phyloP scores from a whole-genome alignment of 1,140 invertebrate genomes.

The Trichonephila clavata region DNA sequence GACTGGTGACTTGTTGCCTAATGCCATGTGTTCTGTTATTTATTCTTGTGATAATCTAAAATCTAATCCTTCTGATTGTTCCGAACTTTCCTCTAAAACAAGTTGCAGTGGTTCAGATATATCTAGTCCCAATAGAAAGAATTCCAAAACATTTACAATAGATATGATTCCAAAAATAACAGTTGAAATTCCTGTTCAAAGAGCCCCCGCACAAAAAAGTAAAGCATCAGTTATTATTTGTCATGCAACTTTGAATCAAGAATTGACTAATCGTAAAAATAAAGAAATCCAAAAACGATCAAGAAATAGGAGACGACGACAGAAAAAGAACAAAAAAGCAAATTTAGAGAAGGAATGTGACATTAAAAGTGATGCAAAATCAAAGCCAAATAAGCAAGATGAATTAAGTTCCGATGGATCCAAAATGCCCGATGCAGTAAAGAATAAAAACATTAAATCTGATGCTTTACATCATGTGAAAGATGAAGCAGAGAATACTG shows the following conservation, averaged over 20 bases:
- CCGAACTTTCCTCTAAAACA: no score
- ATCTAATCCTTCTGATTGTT: no score
- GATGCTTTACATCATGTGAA: slow-evolving; percentile 5
- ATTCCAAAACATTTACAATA: no score
- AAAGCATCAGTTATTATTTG: not conserved
- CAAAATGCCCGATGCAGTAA: not conserved
- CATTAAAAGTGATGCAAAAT: not conserved
- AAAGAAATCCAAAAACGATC: slow-evolving; percentile 41
- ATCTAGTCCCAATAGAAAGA: no score
- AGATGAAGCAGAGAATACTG: not conserved
- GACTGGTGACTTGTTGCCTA: no score
- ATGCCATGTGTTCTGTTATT: no score
- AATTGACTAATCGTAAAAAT: slow-evolving; percentile 33
- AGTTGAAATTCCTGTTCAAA: not conserved
- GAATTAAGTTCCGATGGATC: not conserved
- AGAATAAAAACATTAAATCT: not conserved
- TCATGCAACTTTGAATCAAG: not conserved
- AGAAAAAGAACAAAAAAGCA: slow-evolving; percentile 36
- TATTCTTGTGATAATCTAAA: no score
- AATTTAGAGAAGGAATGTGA: not conserved
- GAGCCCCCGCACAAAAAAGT: not conserved
- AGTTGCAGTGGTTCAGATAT: no score
- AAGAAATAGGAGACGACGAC: slow-evolving; percentile 25
- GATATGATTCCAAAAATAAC: not conserved
- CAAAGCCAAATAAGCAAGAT: no score